Base-by-base conservation (phyloP, 2,888 invertebrate species). In the Ormyrus nitidulus region DNA sequence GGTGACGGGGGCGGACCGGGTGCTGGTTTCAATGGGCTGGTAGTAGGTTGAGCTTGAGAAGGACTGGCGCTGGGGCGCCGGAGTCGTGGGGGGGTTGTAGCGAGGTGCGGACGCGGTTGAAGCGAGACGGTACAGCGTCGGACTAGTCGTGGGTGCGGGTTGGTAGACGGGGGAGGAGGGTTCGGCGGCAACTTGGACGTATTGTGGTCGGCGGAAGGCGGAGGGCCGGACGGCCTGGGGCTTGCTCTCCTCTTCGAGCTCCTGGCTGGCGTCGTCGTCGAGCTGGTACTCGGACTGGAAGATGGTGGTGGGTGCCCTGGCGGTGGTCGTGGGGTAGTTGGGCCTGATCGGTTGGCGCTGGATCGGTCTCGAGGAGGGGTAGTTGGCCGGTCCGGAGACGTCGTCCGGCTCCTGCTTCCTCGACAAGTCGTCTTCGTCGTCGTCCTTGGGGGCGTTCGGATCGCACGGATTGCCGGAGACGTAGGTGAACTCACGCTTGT, bases 381-480 rank as follows among this genome's bases (percentile, higher is more conserved):
- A 93, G 86, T 94, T 94, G 9, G 92, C 94, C 51, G 95, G 94
- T 53, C 91, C 91, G 11, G 91, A 89, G 79, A 93, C 89, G 77
- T 93, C 93, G 1, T 91, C 92, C 64, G 93, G 93, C 69, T 94
- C 93, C 10, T 92, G 92, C 74, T 91, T 91, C 0, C 92, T 8
- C 87, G 89, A 0, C 91, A 89, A 7, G 88, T 87, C 88, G 11
- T 93, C 93, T 4, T 93, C 92, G 19, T 91, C 91, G 19, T 95
- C 94, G 19, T 94, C 93, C 83, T 94, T 93, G 0, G 94, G 94
- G n/a, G 95, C 95, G 90, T 96, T 96, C 7, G 96, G 96, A 87
- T 96, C 96, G 88, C 96, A 96, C 0, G 96, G 96, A 89, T 96
- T 96, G 34, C 96, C 96, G 46, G 95, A 95, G 0, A 96, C 96